Evolutionary conservation across 2,113 vertebrate genomes (phyloP).

Genomic region (Eubucco bourcierii): DNA sequence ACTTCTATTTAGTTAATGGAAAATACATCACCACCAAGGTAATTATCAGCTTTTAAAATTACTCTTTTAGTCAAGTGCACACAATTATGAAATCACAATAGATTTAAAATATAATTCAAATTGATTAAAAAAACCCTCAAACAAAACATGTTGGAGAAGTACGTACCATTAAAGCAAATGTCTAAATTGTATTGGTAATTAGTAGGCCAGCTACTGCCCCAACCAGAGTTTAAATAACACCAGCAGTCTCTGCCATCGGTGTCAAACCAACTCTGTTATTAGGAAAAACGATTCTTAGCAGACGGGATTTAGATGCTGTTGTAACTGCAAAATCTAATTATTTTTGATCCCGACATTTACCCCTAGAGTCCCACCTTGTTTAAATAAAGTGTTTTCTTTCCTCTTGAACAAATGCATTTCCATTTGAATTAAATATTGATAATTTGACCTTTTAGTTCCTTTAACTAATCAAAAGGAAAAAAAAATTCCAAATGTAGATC

Average conservation of each 20-base stretch:
- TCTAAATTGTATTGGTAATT: conserved; percentile 31
- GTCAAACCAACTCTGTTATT: conserved; percentile 60
- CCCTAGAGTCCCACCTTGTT: conserved; percentile 63
- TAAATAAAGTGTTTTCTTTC: conserved; percentile 77
- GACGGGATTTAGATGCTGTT: conserved; percentile 62
- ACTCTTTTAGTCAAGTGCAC: conserved; percentile 35
- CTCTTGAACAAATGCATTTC: conserved; percentile 77
- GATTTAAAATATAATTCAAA: conserved; percentile 58
- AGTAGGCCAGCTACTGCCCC: neutral
- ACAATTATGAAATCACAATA: conserved; percentile 59
- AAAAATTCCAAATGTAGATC: conserved; percentile 79
- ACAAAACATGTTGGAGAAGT: neutral
- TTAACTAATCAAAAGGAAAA: conserved; percentile 82
- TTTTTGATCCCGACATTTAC: conserved; percentile 72
- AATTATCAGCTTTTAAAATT: conserved; percentile 59
- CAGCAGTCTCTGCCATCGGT: neutral
- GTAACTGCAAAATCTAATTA: conserved; percentile 71
- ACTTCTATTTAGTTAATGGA: conserved; percentile 69
- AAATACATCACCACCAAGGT: conserved; percentile 46
- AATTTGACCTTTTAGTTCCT: conserved; percentile 85
- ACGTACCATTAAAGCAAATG: conserved; percentile 25
- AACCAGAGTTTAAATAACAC: conserved; percentile 13
- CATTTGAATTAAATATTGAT: conserved; percentile 88
- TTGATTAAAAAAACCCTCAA: conserved; percentile 29
- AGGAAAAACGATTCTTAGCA: conserved; percentile 66